Evolutionary conservation across 2,797 vertebrate genomes (phyloP), one percentile per base, ranked within the genome.

Genomic region (Balearica regulorum): DNA sequence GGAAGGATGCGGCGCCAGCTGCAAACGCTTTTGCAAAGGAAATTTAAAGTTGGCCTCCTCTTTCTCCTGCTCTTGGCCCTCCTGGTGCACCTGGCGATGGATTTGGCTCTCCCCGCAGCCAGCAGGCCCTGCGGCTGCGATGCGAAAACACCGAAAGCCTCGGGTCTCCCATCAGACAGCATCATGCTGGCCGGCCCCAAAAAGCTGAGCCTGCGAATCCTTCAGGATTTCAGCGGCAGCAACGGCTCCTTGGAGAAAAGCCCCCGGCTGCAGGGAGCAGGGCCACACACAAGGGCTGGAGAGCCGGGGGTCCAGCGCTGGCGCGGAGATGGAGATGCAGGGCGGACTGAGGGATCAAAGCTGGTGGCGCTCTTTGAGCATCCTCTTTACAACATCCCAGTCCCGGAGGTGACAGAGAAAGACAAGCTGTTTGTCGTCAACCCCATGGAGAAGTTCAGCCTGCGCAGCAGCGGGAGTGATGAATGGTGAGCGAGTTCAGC

Each of bases 401-500:
- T 66, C 24, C 97, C 96, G 1, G 61, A 94, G 11, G 62, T 98
- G 68, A 94, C 90, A 0, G 98, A 98, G 41, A 98, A 98, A 4
- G 98, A 99, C 97, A 97, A 97, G 94, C 98, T 99, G 80, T 97
- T 99, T 79, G 97, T 87, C 3, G 80, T 98, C 72, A 98, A 98
- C 77, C 90, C 98, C 49, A 54, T 96, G 97, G 96, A 96, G 89
- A 96, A 97, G 90, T 96, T 97, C 89, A 95, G 96, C 10, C 94
- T 97, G 65, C 97, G 22, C 84, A 95, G 65, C 87, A 97, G 87
- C 2, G 94, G 95, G 83, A 97, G 96, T 26, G 97, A 98, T 0
- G 97, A 98, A 97, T 98, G 98, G 98, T 99, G 95, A 98, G 53
- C 2, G 5, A 83, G 44, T 61, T 87, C 33, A 77, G 39, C 21